These are phyloP conservation scores for Pimephales promelas DNA, from an alignment of 2,113 vertebrate genomes.

Conservation along the genomic window DNA sequence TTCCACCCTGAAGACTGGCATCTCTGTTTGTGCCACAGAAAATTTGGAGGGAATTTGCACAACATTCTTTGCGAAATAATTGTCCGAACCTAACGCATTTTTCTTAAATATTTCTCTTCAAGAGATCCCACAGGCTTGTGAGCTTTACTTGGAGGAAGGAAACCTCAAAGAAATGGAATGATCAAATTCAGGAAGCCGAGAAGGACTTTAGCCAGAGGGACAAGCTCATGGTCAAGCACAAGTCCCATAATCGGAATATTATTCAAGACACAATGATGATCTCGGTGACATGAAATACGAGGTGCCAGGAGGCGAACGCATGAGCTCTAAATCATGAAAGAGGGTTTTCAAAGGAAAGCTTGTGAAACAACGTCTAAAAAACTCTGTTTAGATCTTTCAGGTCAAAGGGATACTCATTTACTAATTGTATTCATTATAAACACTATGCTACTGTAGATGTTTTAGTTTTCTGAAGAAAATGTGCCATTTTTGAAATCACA, in stretches of 20 bases:
- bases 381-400: background rate
- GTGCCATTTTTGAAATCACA: background rate
- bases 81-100: background rate
- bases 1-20: slow-evolving; percentile 15
- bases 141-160: slow-evolving; percentile 18
- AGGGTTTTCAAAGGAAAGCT: background rate
- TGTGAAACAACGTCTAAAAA: background rate
- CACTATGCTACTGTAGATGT: background rate
- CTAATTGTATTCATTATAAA: background rate
- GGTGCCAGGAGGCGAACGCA: background rate
- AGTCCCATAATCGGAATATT: slow-evolving; percentile 26
- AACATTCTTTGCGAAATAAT: background rate
- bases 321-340: slow-evolving; percentile 28
- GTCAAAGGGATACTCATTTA: background rate
- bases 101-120: background rate
- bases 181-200: background rate
- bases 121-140: background rate
- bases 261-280: slow-evolving; percentile 26
- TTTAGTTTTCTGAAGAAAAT: too few species aligned
- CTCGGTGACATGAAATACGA: slow-evolving; percentile 14
- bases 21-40: slow-evolving; percentile 3
- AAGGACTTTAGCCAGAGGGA: slow-evolving; percentile 10
- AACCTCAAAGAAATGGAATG: slow-evolving; percentile 19
- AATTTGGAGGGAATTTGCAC: background rate
- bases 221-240: slow-evolving; percentile 20